Base-by-base conservation (phyloP, 2,888 invertebrate genomes). In the Rhingia rostrata region DNA sequence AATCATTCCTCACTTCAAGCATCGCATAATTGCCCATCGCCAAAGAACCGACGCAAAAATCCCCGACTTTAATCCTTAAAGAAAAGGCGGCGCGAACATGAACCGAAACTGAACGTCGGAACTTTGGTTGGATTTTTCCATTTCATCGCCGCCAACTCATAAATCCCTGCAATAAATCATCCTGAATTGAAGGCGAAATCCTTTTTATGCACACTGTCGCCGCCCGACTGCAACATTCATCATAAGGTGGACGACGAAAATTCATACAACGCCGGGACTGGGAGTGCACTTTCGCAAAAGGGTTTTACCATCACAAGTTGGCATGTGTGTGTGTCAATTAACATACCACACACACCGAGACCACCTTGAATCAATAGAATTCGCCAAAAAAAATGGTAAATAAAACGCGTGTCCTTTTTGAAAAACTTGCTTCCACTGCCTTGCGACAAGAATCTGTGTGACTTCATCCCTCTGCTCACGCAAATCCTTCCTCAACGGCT, bases 111-210 rank as follows among this genome's bases (percentile, higher is more conserved):
- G 33, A 64, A 37, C 66, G 45, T 72, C 54, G 67, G 67, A 78
- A 77, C 56, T 83, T 83, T 72, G 66, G 41, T 63, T 56, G 72
- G 82, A 83, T 78, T 78, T n/a, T 83, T 78, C 78, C 78, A 78
- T 73, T 78, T 78, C 78, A 83, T 78, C 78, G 78, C 82, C 78
- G 45, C 78, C 67, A 78, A 78, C 78, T 83, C 82, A 83, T 83
- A 78, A 78, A 83, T 83, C 82, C 72, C 66, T 32, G 78, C 67
- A 83, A 83, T 83, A 83, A 83, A 83, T 83, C 82, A 83, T 78
- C 63, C 45, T 30, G 66, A 78, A 72, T 82, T 66, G 47, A 83
- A 73, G 72, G 72, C 47, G 47, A 72, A 73, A 70, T 77, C 82
- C 58, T 74, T 74, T 43, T 61, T 67, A 32, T 37, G 43, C 51